Evolutionary conservation across 2,797 vertebrate species (phyloP), one percentile per base, ranked within the genome.

Genomic region (Centropyge bicolor): DNA sequence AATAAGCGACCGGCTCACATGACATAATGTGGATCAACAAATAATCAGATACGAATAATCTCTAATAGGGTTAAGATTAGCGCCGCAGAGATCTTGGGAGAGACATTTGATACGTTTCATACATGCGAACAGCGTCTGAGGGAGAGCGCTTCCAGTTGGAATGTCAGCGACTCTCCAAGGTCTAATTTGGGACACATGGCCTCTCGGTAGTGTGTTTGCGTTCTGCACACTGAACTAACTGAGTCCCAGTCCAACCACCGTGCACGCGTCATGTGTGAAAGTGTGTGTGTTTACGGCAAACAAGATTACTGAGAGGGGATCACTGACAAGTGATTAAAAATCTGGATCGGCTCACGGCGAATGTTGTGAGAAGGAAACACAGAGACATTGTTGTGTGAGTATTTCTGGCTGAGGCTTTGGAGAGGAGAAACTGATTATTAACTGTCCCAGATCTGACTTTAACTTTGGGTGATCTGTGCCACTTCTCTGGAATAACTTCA

Each of bases 161-260:
- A 78, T 67, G 75, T 74, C 60, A 88, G 73, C 70, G 79, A 83
- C 73, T 87, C 78, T 70, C 74, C 56, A 49, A 72, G 66, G 69
- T 85, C 86, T 92, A 89, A 93, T 91, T 92, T 71, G 63, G 80
- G 84, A 91, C 90, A 88, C 88, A 86, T 76, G 80, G 84, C 77
- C 55, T 84, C 82, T 65, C 45, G 41, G 82, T 67, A 49, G 83
- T 45, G 65, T 69, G 82, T 87, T 90, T 87, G 77, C 79, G 80
- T 82, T 81, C 62, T 27, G 57, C 51, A 41, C 54, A 46, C 52
- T 61, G 41, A 69, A 61, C 80, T 64, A 71, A 84, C 60, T 45
- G 56, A 61, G 63, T 76, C 76, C 80, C 83, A 68, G 56, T 74
- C 46, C 64, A 49, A 55, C 71, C 68, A 22, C 16, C 12, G 41